Base-by-base conservation (phyloP, 2,113 vertebrate genomes). In the Cephalopterus ornatus region DNA sequence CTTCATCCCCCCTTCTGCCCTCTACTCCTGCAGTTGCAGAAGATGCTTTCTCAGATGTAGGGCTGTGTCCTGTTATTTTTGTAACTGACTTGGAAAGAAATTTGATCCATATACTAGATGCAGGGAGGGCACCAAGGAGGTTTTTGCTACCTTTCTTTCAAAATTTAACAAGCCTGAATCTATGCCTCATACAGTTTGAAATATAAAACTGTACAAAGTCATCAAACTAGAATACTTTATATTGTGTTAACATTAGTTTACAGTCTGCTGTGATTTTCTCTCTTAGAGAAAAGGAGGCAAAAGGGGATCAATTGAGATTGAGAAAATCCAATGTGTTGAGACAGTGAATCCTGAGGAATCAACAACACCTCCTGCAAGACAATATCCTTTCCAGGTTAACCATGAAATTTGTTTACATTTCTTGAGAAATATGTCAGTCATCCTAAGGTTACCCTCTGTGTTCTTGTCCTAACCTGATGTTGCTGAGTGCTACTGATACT, bases 381-480 rank as follows among this genome's bases (percentile, higher is more conserved):
- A 97, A 92, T 95, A 97, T 89, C 98, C 96, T 47, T 98, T 98
- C 92, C 97, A 97, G 96, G 97, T 97, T 93, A 95, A 66, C 30
- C 28, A 41, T 37, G 41, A 58, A 79, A 79, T 79, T 28, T 82
- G 11, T 75, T 87, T 63, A 28, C 65, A 16, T 72, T 94, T 75
- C 27, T 14, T 52, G 24, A 28, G 33, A 71, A 86, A 76, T 44
- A 30, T 41, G 16, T 17, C 53, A 14, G 14, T 28, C 20, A 62
- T 68, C 6, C 13, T 47, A 46, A 56, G 9, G 18, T 53, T 74
- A 11, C 4, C 11, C 6, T 23, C 55, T 42, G 15, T 68, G 15
- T 42, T 11, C 35, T 47, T 55, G 18, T 28, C 27, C 32, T 80
- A 20, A 37, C 30, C n/a, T 49, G 22, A 62, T 35, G 28, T 8